Conservation (phyloP, 2,113 vertebrate genomes). For the Cairina moschata region DNA sequence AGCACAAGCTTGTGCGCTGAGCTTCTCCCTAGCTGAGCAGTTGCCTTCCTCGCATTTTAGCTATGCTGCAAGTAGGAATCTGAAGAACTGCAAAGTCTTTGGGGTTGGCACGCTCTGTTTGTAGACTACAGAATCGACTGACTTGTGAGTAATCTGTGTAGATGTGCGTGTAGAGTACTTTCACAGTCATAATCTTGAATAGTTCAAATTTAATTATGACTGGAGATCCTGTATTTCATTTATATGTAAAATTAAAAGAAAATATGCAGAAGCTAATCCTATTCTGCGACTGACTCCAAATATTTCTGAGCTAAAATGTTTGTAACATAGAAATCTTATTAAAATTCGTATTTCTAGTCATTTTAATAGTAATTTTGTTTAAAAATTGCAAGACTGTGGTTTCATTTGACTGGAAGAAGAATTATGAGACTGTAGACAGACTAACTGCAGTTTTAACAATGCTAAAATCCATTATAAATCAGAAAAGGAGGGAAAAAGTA, state of each 20-base stretch:
- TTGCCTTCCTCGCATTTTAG: background rate
- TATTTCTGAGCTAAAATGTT: constrained; percentile 46
- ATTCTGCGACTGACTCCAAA: background rate
- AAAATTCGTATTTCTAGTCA: constrained; percentile 48
- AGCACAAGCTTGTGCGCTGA: background rate
- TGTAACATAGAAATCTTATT: constrained; percentile 25
- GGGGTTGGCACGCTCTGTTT: background rate
- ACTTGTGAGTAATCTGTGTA: constrained; percentile 17
- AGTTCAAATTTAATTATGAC: constrained; percentile 52
- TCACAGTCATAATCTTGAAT: constrained; percentile 47
- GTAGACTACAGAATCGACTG: background rate
- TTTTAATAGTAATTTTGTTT: constrained; percentile 55
- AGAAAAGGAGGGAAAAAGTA: constrained; percentile 53
- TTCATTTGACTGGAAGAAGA: constrained; percentile 41
- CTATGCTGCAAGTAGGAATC: background rate
- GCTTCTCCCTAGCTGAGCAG: background rate
- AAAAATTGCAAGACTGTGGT: constrained; percentile 32
- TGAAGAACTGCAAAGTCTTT: background rate
- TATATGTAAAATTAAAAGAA: constrained; percentile 57
- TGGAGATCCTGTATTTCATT: constrained; percentile 41
- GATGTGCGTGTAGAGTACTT: constrained; percentile 16
- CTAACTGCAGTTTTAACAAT: constrained; percentile 61
- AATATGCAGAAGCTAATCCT: constrained; percentile 31
- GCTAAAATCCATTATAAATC: constrained; percentile 61
- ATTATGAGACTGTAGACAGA: constrained; percentile 30